phyloP scores from a whole-genome alignment of 2,888 invertebrate genomes.

The Aphidius colemani region DNA sequence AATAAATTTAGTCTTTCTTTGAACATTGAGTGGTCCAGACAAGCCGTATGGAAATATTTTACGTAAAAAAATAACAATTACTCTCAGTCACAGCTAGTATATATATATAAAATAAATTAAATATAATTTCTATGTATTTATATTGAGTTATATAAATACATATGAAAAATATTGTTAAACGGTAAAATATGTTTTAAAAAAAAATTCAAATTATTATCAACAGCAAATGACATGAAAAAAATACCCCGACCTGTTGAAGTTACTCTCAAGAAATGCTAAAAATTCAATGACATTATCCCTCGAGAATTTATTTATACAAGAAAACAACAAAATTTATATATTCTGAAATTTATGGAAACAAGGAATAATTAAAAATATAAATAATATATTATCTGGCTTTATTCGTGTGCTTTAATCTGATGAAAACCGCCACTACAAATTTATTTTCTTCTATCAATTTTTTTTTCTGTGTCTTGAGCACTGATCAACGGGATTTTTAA shows the following conservation, averaged over 20 bases:
- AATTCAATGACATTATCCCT: conserved; percentile 8
- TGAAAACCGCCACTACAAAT: conserved; percentile 15
- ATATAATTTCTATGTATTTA: too few species aligned
- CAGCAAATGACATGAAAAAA: conserved; percentile 28
- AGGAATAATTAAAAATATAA: not conserved
- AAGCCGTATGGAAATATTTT: not conserved
- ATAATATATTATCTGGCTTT: not conserved
- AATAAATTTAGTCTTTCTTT: not conserved
- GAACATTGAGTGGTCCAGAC: conserved; percentile 6
- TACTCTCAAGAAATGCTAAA: conserved; percentile 28
- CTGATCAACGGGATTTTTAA: not conserved
- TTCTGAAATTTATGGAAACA: not conserved
- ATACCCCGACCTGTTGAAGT: conserved; percentile 28
- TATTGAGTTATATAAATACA: too few species aligned
- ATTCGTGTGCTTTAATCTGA: conserved; percentile 2
- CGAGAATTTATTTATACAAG: not conserved
- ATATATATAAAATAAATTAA: too few species aligned
- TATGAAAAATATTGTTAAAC: too few species aligned
- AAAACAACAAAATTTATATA: not conserved
- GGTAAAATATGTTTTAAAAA: not conserved
- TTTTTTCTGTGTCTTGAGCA: not conserved
- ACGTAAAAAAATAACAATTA: not conserved
- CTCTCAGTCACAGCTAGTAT: too few species aligned
- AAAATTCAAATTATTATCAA: conserved; percentile 21
- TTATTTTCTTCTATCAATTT: not conserved